Base-by-base conservation (phyloP, 2,888 invertebrate genomes). In the Xylocampa areola region DNA sequence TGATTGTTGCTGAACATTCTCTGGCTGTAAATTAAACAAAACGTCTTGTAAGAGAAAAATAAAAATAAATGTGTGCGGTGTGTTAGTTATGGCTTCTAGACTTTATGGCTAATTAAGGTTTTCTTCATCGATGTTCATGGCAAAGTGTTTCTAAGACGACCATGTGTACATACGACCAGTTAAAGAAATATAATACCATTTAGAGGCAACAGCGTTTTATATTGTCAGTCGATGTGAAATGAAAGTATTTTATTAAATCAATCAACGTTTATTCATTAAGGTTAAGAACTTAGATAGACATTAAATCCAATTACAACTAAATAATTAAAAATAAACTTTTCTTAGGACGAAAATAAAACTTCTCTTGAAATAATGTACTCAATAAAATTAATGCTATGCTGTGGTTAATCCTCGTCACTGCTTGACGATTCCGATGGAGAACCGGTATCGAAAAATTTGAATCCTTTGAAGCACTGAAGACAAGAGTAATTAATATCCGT, bases 401-500 rank as follows among this genome's bases (percentile, higher is more conserved):
- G 10, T 5, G 1, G 13, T 8, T 66, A 59, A 23, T 14, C 16
- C 16, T 25, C 60, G 27, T 37, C 52, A 21, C 4, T 14, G 41
- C 37, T 59, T 14, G 52, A 43, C 0, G 60, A 25, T 14, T 60
- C 63, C 17, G 63, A 63, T 0, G 14, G 0, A 4, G 23, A 45
- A 10, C 25, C 33, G 16, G 16, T 19, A n/a, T 43, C 16, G 25
- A 43, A 36, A 23, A 59, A 36, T 25, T n/a, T 2, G 14, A 29
- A 16, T 27, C 13, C 29, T 27, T 30, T 47, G 25, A 10, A 10
- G 13, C 33, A 30, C 63, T 64, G 66, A 47, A 66, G 66, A 59
- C 35, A 64, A 64, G 19, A 59, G 39, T 23, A 44, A n/a, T 25
- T 40, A 35, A 29, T 30, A 27, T 4, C 23, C 2, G 14, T n/a